Percentiles rank a stretch among this genome's conserved stretches.
Evolutionary conservation across 2,888 invertebrate genomes (phyloP).

Genomic region (Lasioglossum figueresi): DNA sequence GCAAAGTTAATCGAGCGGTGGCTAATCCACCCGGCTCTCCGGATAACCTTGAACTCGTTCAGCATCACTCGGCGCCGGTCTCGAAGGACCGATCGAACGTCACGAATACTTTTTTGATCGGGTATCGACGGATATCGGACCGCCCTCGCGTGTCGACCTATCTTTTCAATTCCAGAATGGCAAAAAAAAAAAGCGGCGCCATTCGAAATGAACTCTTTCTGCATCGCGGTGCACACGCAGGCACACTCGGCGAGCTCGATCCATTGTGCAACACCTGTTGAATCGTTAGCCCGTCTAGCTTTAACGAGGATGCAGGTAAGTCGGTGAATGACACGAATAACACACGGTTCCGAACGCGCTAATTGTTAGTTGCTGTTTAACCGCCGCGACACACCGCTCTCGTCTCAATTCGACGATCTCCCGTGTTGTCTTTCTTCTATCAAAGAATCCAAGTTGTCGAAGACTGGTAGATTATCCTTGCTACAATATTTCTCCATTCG

Average conservation of each 20-base stretch:
- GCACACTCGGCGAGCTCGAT: constrained; percentile 39
- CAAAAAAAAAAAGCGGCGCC: constrained; percentile 22
- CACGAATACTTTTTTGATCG: constrained; percentile 31
- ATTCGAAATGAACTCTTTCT: constrained; percentile 39
- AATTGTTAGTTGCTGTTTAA: constrained; percentile 58
- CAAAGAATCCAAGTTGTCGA: not conserved
- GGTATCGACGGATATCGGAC: constrained; percentile 40
- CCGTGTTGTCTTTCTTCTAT: not conserved
- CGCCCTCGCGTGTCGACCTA: constrained; percentile 9
- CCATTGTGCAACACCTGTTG: constrained; percentile 72
- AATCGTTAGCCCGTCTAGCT: constrained; percentile 70
- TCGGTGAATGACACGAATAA: constrained; percentile 63
- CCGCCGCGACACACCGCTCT: not conserved
- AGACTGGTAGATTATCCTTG: not conserved
- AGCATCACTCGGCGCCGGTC: constrained; percentile 12
- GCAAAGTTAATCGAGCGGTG: constrained; percentile 33
- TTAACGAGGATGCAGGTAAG: constrained; percentile 73
- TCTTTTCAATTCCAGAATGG: constrained; percentile 33
- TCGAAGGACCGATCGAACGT: constrained; percentile 12
- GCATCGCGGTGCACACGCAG: constrained; percentile 6
- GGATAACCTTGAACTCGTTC: constrained; percentile 41
- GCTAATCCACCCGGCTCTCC: constrained; percentile 29
- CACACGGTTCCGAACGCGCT: constrained; percentile 57
- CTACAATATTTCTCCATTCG: not conserved
- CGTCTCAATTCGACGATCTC: not conserved